A percentile compares a stretch with the other conserved stretches of the same genome.
Conservation (phyloP, 2,113 vertebrate genomes). For the Fregata magnificens region DNA sequence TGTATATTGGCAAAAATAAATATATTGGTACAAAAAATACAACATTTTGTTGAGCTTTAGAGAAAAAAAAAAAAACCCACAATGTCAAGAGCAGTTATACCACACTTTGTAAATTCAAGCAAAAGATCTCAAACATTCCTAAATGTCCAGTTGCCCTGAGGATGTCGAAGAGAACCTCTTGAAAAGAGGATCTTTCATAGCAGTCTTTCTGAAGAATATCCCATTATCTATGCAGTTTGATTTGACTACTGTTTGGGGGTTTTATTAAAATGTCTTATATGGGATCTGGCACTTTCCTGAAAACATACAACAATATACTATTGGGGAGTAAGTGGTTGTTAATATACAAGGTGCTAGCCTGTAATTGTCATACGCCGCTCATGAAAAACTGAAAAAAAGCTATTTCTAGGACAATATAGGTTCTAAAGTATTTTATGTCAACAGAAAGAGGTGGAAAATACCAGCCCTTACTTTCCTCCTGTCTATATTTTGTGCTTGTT, state of each 20-base stretch:
- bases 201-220: background rate
- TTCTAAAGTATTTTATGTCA: background rate
- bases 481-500: background rate
- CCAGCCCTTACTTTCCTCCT: background rate
- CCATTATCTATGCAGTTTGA: background rate
- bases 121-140: constrained; percentile 61
- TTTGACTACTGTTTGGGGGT: constrained; percentile 1
- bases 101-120: background rate
- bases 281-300: background rate
- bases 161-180: background rate
- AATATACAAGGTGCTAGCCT: background rate
- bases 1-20: constrained; percentile 48
- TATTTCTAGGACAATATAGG: background rate
- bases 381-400: background rate
- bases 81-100: background rate
- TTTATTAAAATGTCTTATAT: background rate
- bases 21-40: background rate
- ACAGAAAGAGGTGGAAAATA: background rate
- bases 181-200: background rate
- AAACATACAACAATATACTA: background rate
- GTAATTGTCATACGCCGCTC: background rate
- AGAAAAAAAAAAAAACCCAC: background rate
- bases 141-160: background rate
- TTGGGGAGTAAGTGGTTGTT: constrained; percentile 4
- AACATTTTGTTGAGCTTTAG: background rate